phyloP scores from a whole-genome alignment of 92 coral and sea anemone species.

The Phymanthus crucifer region DNA sequence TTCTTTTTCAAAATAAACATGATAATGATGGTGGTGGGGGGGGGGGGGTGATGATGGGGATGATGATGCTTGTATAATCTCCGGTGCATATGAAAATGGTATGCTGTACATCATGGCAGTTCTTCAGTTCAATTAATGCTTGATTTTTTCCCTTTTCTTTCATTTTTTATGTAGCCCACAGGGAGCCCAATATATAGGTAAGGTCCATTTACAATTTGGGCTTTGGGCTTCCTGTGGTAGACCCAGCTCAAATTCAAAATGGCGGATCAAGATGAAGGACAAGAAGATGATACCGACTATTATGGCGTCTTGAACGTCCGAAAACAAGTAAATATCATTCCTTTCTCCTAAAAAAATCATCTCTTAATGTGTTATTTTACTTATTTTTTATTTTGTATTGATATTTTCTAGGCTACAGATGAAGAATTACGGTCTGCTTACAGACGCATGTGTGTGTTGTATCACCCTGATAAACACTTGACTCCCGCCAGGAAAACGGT shows the following conservation, averaged over 20 bases:
- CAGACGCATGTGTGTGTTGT: conserved; percentile 87
- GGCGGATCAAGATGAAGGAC: conserved; percentile 82
- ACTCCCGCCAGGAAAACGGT: conserved; percentile 87
- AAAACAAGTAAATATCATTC: conserved; percentile 64
- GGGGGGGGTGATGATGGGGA: no score
- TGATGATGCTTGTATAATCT: no score
- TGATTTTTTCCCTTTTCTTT: no score
- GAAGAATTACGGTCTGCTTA: conserved; percentile 88
- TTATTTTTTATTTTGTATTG: neutral
- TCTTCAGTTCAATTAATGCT: no score
- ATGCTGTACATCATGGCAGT: no score
- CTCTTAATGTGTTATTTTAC: neutral
- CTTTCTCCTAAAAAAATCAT: neutral
- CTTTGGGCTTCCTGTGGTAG: conserved; percentile 27
- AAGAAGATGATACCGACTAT: conserved; percentile 67
- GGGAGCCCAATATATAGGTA: no score
- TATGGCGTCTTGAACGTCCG: conserved; percentile 93
- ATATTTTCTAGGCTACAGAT: conserved; percentile 72
- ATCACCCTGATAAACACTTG: conserved; percentile 92
- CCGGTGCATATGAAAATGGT: no score
- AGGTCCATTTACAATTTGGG: no score
- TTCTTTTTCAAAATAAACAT: no score
- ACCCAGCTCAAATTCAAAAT: conserved; percentile 55
- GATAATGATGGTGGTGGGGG: no score
- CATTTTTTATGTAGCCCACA: no score